Evolutionary conservation across 2,888 invertebrate genomes (phyloP).

Genomic region (Glyphotaelius pellucidus): DNA sequence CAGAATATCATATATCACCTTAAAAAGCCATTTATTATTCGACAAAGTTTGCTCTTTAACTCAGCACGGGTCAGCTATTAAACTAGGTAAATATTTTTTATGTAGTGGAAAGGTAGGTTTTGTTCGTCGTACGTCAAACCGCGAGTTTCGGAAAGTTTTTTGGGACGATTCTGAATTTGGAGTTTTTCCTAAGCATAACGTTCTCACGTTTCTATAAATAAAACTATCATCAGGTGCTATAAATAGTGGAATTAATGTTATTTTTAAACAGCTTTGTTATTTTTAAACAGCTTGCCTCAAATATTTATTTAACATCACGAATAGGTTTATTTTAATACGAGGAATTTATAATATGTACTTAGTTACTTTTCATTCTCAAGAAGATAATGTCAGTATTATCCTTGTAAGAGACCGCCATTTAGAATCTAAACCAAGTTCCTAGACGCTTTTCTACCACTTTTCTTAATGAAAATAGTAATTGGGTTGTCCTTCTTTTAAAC

Average conservation of each 20-base stretch:
- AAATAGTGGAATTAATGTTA: not conserved
- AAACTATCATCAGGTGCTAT: not conserved
- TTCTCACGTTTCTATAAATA: not conserved
- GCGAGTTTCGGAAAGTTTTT: not conserved
- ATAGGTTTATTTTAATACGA: not conserved
- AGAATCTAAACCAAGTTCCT: not conserved
- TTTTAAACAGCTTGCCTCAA: no score
- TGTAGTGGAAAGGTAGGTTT: no score
- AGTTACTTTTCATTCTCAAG: not conserved
- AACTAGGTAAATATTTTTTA: no score
- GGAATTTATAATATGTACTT: no score
- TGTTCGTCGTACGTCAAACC: not conserved
- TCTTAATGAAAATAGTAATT: not conserved
- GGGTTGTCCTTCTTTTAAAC: no score
- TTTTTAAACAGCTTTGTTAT: not conserved
- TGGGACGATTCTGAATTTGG: not conserved
- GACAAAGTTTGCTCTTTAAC: not conserved
- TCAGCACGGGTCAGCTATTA: not conserved
- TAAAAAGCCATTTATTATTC: not conserved
- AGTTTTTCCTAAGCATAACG: not conserved
- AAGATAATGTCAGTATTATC: not conserved
- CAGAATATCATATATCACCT: no score
- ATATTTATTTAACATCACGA: not conserved
- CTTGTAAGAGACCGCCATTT: not conserved
- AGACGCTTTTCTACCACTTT: not conserved